These are phyloP conservation scores for Nyctalus aviator DNA, from an alignment of 2,797 vertebrate species.

Conservation along the genomic window DNA sequence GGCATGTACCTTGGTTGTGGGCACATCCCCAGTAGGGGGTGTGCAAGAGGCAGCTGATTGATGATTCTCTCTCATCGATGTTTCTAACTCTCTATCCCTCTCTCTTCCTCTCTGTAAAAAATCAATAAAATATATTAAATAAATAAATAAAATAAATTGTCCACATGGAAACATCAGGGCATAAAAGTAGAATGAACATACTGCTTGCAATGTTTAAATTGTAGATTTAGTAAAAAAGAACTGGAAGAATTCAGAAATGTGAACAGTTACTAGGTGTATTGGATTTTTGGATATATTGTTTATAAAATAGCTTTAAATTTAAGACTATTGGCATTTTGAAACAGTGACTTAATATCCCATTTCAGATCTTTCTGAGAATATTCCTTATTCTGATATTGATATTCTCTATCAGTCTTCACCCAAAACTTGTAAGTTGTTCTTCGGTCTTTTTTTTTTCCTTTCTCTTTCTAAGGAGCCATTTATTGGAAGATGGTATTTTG, in stretches of 20 bases:
- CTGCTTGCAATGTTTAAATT: neutral
- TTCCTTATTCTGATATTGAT: neutral
- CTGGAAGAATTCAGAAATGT: neutral
- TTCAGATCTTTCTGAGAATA: slow-evolving; percentile 42
- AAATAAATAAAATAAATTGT: too few species aligned
- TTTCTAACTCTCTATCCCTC: too few species aligned
- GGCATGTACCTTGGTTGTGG: too few species aligned
- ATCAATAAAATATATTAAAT: too few species aligned
- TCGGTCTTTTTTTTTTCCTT: neutral
- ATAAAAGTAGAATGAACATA: neutral
- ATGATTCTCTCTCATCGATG: too few species aligned
- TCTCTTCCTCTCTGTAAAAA: too few species aligned
- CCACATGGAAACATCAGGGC: neutral
- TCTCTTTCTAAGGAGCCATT: neutral
- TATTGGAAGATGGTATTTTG: neutral
- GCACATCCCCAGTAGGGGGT: too few species aligned
- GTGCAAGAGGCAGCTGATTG: too few species aligned
- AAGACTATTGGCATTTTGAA: slow-evolving; percentile 29
- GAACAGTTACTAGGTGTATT: neutral
- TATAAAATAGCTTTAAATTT: slow-evolving; percentile 26
- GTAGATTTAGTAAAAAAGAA: neutral
- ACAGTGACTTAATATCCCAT: neutral
- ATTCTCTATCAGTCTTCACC: neutral
- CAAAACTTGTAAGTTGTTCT: neutral
- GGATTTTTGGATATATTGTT: slow-evolving; percentile 12